Evolutionary conservation across 1,140 invertebrate species (phyloP).

Genomic region (Neodiprion lecontei): DNA sequence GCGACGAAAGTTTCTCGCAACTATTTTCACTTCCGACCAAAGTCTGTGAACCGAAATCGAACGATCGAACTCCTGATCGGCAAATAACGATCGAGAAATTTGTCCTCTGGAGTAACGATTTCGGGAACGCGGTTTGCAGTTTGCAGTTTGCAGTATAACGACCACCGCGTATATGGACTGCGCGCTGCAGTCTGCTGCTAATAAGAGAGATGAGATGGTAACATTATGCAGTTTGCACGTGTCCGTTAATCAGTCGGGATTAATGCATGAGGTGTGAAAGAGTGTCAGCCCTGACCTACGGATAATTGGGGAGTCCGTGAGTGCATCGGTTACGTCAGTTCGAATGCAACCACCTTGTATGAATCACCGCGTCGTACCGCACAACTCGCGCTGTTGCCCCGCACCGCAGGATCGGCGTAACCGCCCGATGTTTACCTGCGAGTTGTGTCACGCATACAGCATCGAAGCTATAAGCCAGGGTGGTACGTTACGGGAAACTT

Average conservation of each 20-base stretch:
- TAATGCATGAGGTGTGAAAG: conserved; percentile 1
- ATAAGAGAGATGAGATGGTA: too few relatives aligned
- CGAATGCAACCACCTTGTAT: conserved; percentile 5
- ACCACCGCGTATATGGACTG: too few relatives aligned
- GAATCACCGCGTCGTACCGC: neutral
- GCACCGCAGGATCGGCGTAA: neutral
- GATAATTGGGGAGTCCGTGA: neutral
- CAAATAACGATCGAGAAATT: too few relatives aligned
- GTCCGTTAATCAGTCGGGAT: neutral
- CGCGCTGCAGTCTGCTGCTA: too few relatives aligned
- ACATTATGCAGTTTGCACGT: neutral
- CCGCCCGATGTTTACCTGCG: neutral
- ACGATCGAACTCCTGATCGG: too few relatives aligned
- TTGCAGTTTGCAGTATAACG: neutral
- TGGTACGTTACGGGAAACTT: neutral
- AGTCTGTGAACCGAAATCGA: too few relatives aligned
- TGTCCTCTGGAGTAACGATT: too few relatives aligned
- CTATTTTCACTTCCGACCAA: too few relatives aligned
- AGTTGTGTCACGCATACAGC: neutral
- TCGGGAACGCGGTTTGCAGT: neutral
- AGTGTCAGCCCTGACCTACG: conserved; percentile 1
- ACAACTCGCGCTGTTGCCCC: neutral
- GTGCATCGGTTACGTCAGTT: neutral
- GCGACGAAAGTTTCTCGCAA: too few relatives aligned
- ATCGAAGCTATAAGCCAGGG: neutral